phyloP scores from a whole-genome alignment of 1,140 invertebrate genomes.

The Contarinia nasturtii region DNA sequence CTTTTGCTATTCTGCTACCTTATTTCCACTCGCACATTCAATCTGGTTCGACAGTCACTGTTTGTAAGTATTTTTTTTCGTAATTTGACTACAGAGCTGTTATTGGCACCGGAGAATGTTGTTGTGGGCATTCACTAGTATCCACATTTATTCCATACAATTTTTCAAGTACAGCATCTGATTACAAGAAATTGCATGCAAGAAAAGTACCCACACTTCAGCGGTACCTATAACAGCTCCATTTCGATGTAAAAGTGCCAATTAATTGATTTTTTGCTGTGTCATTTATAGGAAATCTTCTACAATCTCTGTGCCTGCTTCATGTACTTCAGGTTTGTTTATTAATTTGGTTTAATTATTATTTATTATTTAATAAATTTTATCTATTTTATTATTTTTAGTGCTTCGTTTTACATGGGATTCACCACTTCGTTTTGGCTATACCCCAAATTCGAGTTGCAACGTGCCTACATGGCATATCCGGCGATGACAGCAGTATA shows the following conservation, averaged over 20 bases:
- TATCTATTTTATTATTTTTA: slow-evolving; percentile 23
- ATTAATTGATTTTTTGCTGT: not conserved
- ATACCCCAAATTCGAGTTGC: slow-evolving; percentile 36
- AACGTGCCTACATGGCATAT: slow-evolving; percentile 40
- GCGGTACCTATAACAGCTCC: not conserved
- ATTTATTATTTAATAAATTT: not conserved
- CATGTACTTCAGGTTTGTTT: not conserved
- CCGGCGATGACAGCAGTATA: slow-evolving; percentile 68
- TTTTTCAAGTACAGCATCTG: no score
- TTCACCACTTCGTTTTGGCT: slow-evolving; percentile 53
- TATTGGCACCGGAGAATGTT: not conserved
- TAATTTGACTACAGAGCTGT: slow-evolving; percentile 1
- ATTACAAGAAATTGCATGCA: not conserved
- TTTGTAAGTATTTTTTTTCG: slow-evolving; percentile 39
- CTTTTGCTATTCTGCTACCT: slow-evolving; percentile 53
- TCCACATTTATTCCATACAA: not conserved
- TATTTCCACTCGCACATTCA: slow-evolving; percentile 51
- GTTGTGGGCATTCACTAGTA: slow-evolving; percentile 1
- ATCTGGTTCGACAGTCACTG: slow-evolving; percentile 49
- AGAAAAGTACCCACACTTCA: not conserved
- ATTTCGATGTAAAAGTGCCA: not conserved
- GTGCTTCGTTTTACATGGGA: slow-evolving; percentile 52
- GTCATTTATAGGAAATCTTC: not conserved
- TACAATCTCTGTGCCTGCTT: not conserved
- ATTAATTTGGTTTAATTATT: not conserved